Percentiles rank a stretch among this genome's conserved stretches.
phyloP scores from a whole-genome alignment of 2,113 vertebrate species.

The Ageneiosus marmoratus region DNA sequence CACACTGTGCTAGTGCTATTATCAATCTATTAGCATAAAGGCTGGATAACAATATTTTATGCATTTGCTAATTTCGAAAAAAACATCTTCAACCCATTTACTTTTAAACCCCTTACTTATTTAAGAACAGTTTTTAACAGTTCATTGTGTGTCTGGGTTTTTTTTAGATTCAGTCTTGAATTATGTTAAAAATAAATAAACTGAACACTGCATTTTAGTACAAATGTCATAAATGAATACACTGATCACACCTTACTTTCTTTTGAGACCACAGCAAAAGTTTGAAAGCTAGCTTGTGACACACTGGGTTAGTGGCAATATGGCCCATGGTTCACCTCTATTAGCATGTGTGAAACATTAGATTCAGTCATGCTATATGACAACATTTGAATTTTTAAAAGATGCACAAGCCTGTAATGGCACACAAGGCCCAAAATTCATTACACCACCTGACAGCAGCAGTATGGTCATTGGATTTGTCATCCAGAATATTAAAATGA shows the following conservation, averaged over 20 bases:
- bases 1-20: neutral
- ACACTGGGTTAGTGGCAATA: conserved; percentile 18
- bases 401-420: conserved; percentile 3
- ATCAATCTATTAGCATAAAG: neutral
- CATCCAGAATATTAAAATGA: conserved; percentile 60
- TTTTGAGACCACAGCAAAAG: neutral
- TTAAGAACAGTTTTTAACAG: neutral
- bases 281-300: conserved; percentile 13
- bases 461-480: conserved; percentile 50
- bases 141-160: no score
- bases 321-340: conserved; percentile 35
- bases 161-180: neutral
- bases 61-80: neutral
- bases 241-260: neutral
- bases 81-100: neutral
- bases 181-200: neutral
- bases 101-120: neutral
- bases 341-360: conserved; percentile 25
- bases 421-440: conserved; percentile 38
- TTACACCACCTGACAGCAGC: conserved; percentile 39
- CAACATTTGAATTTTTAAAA: conserved; percentile 38
- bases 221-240: neutral
- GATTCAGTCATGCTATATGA: conserved; percentile 38
- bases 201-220: neutral
- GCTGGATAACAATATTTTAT: neutral